phyloP scores from a whole-genome alignment of 2,113 vertebrate species.

The Gymnocephalus cernua region DNA sequence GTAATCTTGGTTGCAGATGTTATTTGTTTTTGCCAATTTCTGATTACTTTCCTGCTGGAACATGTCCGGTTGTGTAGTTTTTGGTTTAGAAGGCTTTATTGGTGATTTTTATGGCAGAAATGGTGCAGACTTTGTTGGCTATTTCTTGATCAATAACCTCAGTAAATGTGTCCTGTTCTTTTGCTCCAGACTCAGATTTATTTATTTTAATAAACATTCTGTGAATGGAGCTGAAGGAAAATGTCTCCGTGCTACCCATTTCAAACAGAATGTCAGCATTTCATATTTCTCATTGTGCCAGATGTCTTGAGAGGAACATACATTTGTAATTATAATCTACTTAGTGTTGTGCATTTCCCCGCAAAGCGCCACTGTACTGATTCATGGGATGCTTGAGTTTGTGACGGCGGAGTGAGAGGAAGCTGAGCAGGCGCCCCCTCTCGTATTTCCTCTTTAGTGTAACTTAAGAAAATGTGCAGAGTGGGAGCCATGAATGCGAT shows the following conservation, averaged over 20 bases:
- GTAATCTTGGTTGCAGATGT: too few species aligned
- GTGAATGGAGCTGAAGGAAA: not conserved
- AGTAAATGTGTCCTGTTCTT: not conserved
- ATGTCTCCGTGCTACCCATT: not conserved
- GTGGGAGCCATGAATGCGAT: conserved; percentile 61
- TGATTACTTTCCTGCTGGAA: too few species aligned
- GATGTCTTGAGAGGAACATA: conserved; percentile 55
- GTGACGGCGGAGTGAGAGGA: conserved; percentile 40
- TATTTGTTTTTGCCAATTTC: too few species aligned
- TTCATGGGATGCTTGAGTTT: conserved; percentile 59
- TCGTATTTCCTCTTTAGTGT: conserved; percentile 79
- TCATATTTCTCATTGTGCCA: conserved; percentile 45
- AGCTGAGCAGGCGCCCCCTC: conserved; percentile 55
- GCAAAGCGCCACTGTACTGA: conserved; percentile 52
- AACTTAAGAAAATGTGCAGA: conserved; percentile 76
- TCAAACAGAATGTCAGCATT: conserved; percentile 15
- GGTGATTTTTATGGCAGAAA: too few species aligned
- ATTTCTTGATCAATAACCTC: not conserved
- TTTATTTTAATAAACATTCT: not conserved
- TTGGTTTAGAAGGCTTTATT: too few species aligned
- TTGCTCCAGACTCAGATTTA: not conserved
- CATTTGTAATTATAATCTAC: conserved; percentile 64
- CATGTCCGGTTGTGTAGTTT: too few species aligned
- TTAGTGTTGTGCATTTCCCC: conserved; percentile 35
- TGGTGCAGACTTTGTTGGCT: not conserved